Evolutionary conservation across 2,113 vertebrate species (phyloP).

Genomic region (Erythrocebus patas): DNA sequence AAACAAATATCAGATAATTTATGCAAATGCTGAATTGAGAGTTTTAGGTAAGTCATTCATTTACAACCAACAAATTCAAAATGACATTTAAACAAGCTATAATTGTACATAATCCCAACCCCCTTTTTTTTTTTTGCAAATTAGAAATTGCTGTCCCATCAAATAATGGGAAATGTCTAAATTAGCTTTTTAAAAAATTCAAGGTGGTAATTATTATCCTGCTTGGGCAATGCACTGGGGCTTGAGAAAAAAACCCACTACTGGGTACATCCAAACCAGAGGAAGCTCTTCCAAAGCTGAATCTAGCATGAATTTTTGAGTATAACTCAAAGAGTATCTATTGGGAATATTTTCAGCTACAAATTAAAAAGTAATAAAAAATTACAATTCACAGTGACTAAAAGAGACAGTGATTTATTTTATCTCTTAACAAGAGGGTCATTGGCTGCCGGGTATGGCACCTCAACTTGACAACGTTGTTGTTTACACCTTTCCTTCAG

Average conservation of each 20-base stretch:
- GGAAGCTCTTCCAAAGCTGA: not conserved
- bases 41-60: slow-evolving; percentile 89
- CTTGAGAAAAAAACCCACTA: not conserved
- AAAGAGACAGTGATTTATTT: not conserved
- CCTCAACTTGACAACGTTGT: not conserved
- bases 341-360: not conserved
- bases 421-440: not conserved
- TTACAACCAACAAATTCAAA: not conserved
- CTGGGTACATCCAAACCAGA: not conserved
- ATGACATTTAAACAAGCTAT: not conserved
- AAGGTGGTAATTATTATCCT: not conserved
- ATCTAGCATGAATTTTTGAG: not conserved
- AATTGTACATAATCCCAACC: not conserved
- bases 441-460: too few relatives aligned
- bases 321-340: not conserved
- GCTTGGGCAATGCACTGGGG: not conserved
- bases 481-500: not conserved
- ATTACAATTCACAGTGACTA: not conserved
- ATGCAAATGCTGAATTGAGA: slow-evolving; percentile 90
- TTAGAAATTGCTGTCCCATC: not conserved
- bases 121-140: not conserved
- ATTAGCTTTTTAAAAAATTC: not conserved
- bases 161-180: not conserved
- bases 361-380: not conserved
- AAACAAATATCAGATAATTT: slow-evolving; percentile 87